Evolutionary conservation across 2,113 vertebrate species (phyloP).

Genomic region (Mustelus asterias): DNA sequence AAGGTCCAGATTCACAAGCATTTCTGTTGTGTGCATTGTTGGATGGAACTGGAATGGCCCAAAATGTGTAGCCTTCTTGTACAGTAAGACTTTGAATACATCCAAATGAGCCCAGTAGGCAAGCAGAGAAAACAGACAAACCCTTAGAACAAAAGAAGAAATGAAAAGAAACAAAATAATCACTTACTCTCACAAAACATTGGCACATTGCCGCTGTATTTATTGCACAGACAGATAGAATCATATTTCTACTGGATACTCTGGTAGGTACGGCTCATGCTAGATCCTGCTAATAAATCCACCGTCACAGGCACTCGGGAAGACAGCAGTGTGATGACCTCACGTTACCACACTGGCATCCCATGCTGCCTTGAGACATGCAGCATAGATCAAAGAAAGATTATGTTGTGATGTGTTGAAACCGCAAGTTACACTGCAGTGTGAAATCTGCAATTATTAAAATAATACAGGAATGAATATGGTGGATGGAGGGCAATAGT

Average conservation of each 20-base stretch:
- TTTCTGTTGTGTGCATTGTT: slow-evolving; percentile 25
- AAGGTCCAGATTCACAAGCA: background rate
- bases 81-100: background rate
- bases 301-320: background rate
- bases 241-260: background rate
- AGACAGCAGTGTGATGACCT: slow-evolving; percentile 24
- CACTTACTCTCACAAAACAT: background rate
- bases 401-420: background rate
- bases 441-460: background rate
- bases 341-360: slow-evolving; percentile 21
- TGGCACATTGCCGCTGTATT: background rate
- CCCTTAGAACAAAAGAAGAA: background rate
- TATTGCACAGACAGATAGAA: background rate
- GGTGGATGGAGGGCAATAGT: background rate
- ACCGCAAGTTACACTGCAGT: background rate
- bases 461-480: background rate
- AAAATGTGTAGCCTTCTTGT: background rate
- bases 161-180: background rate
- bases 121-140: background rate
- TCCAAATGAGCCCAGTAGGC: background rate
- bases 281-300: background rate
- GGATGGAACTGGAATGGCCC: background rate
- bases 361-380: slow-evolving; percentile 34
- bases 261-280: background rate
- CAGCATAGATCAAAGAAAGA: slow-evolving; percentile 26